Conservation (phyloP, 2,797 vertebrate species). For the Dendrocincla fuliginosa region DNA sequence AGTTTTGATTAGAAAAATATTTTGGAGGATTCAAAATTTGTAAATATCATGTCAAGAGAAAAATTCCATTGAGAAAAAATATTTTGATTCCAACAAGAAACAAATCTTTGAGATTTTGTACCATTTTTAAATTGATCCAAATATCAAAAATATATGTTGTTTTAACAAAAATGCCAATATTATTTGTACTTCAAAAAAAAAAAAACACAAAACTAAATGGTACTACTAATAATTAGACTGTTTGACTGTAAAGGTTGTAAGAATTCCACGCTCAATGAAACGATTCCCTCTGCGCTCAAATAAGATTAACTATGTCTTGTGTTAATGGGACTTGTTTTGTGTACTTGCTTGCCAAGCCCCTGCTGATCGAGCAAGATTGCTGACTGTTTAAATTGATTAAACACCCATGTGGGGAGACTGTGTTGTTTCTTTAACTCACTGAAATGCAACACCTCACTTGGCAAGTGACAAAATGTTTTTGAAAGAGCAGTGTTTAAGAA, state of each 20-base stretch:
- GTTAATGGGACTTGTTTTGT: constrained; percentile 31
- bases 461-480: constrained; percentile 3
- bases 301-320: constrained; percentile 11
- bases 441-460: background rate
- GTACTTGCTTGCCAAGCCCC: constrained; percentile 25
- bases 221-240: background rate
- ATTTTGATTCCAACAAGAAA: background rate
- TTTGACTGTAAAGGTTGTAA: background rate
- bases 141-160: background rate
- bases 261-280: background rate
- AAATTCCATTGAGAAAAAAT: background rate
- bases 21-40: background rate
- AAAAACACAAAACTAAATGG: background rate
- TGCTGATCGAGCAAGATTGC: constrained; percentile 14
- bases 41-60: background rate
- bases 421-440: background rate
- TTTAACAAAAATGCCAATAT: background rate
- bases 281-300: background rate
- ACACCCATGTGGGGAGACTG: background rate
- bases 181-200: background rate
- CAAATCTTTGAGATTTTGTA: background rate
- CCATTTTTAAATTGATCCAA: background rate
- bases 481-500: background rate
- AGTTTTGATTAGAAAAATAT: background rate
- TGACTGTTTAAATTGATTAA: constrained; percentile 47